Evolutionary conservation across 1,140 invertebrate genomes (phyloP).

Genomic region (Sminthurides bifidus): DNA sequence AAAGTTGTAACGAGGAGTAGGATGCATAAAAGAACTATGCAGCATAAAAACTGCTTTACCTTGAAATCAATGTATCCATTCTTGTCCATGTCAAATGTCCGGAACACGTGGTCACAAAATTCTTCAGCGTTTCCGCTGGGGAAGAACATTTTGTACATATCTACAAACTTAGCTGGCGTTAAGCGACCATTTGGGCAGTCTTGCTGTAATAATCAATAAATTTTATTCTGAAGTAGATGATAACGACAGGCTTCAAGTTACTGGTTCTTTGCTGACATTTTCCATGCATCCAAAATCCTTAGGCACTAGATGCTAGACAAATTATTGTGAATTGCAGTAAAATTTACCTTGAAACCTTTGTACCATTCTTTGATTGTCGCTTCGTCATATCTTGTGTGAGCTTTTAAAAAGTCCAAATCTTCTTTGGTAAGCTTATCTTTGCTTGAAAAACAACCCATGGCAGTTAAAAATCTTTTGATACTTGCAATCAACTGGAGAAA

Average conservation of each 20-base stretch:
- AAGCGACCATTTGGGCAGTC: slow-evolving; percentile 97
- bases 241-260: too few species aligned
- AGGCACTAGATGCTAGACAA: too few species aligned
- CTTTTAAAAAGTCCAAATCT: slow-evolving; percentile 92
- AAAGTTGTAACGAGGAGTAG: too few species aligned
- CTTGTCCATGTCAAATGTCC: slow-evolving; percentile 98
- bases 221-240: too few species aligned
- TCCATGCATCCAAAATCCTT: too few species aligned
- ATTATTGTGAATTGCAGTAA: too few species aligned
- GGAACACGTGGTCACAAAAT: slow-evolving; percentile 97
- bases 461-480: too few species aligned
- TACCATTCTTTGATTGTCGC: slow-evolving; percentile 97
- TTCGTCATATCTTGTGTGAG: slow-evolving; percentile 88
- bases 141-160: slow-evolving; percentile 99
- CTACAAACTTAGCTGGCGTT: slow-evolving; percentile 95
- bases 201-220: slow-evolving; percentile 62
- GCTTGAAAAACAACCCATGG: slow-evolving; percentile 89
- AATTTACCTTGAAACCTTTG: slow-evolving; percentile 92
- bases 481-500: too few species aligned
- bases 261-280: too few species aligned
- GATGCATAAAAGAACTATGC: too few species aligned
- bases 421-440: slow-evolving; percentile 91
- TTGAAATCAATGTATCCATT: slow-evolving; percentile 96
- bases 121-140: slow-evolving; percentile 95
- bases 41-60: too few species aligned